phyloP scores from a whole-genome alignment of 2,797 vertebrate genomes.

The Molossus molossus region DNA sequence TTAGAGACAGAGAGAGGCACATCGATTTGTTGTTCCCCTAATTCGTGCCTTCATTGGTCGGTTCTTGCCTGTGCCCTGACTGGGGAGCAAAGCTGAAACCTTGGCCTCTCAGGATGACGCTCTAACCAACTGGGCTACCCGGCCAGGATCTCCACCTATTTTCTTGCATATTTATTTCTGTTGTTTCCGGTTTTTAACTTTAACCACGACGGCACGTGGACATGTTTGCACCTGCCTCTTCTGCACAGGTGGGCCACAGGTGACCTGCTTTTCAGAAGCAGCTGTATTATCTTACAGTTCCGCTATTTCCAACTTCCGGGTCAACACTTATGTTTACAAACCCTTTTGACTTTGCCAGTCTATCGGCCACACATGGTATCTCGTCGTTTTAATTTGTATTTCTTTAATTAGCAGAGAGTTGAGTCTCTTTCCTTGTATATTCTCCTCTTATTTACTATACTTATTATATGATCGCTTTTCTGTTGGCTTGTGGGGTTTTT shows the following conservation, averaged over 20 bases:
- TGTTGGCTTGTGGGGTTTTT: neutral
- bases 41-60: too few species aligned
- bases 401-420: neutral
- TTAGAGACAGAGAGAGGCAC: too few species aligned
- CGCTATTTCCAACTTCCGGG: neutral
- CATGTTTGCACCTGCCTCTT: neutral
- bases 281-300: accelerated
- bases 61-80: too few species aligned
- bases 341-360: neutral
- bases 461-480: neutral
- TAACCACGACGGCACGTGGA: too few species aligned
- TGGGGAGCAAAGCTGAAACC: too few species aligned
- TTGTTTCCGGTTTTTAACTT: neutral
- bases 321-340: neutral
- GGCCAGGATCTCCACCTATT: too few species aligned
- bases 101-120: too few species aligned
- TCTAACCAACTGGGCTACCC: too few species aligned
- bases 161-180: too few species aligned
- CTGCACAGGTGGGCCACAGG: neutral
- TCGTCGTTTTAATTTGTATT: neutral
- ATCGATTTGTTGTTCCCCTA: too few species aligned
- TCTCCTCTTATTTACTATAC: neutral
- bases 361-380: neutral
- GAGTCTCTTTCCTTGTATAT: neutral
- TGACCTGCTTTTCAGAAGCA: neutral